Conservation (phyloP, 92 coral and sea anemone genomes). For the Metridium senile region DNA sequence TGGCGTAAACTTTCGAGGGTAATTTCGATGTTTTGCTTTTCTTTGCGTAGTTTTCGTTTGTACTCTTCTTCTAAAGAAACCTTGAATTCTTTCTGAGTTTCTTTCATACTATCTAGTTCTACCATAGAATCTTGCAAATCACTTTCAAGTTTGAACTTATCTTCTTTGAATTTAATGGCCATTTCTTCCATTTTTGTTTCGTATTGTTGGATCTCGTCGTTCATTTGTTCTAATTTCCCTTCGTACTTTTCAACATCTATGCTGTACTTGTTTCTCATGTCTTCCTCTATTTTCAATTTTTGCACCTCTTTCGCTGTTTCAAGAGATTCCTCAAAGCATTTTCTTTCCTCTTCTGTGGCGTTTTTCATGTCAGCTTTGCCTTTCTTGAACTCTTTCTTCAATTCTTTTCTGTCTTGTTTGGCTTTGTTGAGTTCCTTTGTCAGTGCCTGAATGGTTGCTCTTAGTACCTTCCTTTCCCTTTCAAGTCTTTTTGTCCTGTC, state of each 20-base stretch:
- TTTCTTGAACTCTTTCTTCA: slow-evolving; percentile 73
- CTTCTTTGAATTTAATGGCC: slow-evolving; percentile 70
- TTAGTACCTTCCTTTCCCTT: slow-evolving; percentile 70
- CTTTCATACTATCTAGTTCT: slow-evolving; percentile 54
- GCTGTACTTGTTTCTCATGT: slow-evolving; percentile 65
- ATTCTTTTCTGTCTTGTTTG: slow-evolving; percentile 84
- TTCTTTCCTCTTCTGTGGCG: slow-evolving; percentile 67
- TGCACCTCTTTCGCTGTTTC: slow-evolving; percentile 57
- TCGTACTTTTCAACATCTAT: slow-evolving; percentile 67
- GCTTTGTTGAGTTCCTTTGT: slow-evolving; percentile 78
- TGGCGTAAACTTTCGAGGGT: slow-evolving; percentile 73
- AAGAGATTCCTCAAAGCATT: slow-evolving; percentile 55
- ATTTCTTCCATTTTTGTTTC: slow-evolving; percentile 63
- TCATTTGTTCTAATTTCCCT: slow-evolving; percentile 58
- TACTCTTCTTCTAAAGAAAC: slow-evolving; percentile 62
- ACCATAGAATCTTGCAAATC: slow-evolving; percentile 51
- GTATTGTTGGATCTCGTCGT: slow-evolving; percentile 47
- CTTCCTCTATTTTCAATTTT: slow-evolving; percentile 59
- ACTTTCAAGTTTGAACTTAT: slow-evolving; percentile 66
- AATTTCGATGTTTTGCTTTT: slow-evolving; percentile 83
- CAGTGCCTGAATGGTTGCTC: slow-evolving; percentile 78
- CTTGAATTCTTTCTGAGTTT: slow-evolving; percentile 53
- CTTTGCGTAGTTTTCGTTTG: slow-evolving; percentile 70
- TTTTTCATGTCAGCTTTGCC: slow-evolving; percentile 68
- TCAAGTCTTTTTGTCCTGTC: slow-evolving; percentile 56